A percentile compares a stretch with the other conserved stretches of the same genome.
Evolutionary conservation across 2,888 invertebrate species (phyloP).

Genomic region (Euspilapteryx auroguttella): DNA sequence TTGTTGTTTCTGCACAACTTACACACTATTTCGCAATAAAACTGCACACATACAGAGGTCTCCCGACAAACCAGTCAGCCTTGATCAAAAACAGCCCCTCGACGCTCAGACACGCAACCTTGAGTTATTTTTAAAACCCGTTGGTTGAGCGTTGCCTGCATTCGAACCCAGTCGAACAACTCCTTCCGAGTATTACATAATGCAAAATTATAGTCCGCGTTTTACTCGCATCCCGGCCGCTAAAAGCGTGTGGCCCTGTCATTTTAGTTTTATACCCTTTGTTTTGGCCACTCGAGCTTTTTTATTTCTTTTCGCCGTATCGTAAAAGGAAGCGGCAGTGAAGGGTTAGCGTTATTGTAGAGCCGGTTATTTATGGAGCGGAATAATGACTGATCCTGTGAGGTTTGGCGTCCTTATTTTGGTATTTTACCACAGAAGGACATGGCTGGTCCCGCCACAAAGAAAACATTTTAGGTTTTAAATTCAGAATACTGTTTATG

Average conservation of each 20-base stretch:
- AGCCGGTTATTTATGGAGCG: constrained; percentile 48
- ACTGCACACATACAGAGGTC: constrained; percentile 22
- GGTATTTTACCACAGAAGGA: too few relatives aligned
- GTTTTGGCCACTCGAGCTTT: constrained; percentile 51
- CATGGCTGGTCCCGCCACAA: too few relatives aligned
- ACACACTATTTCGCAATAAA: too few relatives aligned
- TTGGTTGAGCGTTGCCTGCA: too few relatives aligned
- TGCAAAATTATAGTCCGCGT: constrained; percentile 50
- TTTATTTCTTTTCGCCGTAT: constrained; percentile 54
- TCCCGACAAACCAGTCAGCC: constrained; percentile 50
- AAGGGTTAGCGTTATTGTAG: constrained; percentile 53
- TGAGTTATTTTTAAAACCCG: constrained; percentile 55
- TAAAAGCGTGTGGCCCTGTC: constrained; percentile 55
- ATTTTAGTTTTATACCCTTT: constrained; percentile 51
- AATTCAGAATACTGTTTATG: too few relatives aligned
- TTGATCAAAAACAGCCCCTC: constrained; percentile 53
- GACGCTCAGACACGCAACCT: constrained; percentile 33
- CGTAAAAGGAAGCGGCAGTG: constrained; percentile 59
- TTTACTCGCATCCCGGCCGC: constrained; percentile 32
- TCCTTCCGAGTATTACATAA: constrained; percentile 59
- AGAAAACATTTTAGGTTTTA: too few relatives aligned
- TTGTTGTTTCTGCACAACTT: too few relatives aligned
- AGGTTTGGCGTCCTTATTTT: too few relatives aligned
- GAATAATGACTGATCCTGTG: constrained; percentile 37
- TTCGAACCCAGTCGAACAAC: constrained; percentile 42